A percentile compares a stretch with the other conserved stretches of the same genome.
These are phyloP conservation scores for Oncorhynchus clarkii DNA, from an alignment of 2,113 vertebrate species.

Conservation along the genomic window DNA sequence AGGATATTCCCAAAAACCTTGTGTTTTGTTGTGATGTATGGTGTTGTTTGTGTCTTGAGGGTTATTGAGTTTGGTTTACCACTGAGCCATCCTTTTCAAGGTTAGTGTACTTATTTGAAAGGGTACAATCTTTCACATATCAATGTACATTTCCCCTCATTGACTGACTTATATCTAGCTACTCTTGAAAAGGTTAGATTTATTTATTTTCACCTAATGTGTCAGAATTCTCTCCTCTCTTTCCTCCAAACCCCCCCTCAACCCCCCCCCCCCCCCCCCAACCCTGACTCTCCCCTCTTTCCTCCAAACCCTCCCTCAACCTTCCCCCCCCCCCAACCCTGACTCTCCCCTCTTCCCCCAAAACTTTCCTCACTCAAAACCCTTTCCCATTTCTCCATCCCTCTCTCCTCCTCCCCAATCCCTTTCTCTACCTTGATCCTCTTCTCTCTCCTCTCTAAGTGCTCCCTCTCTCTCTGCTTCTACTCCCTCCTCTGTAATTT, in stretches of 20 bases:
- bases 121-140: no score
- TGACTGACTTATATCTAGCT: no score
- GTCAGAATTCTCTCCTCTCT: background rate
- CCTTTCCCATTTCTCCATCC: constrained; percentile 36
- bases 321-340: constrained; percentile 19
- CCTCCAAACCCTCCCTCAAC: background rate
- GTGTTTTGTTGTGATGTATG: background rate
- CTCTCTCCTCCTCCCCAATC: background rate
- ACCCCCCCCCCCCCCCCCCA: constrained; percentile 31
- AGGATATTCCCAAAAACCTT: background rate
- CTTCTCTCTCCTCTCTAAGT: background rate
- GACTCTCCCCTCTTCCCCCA: background rate
- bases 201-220: no score
- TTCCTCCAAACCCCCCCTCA: background rate
- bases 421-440: background rate
- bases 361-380: constrained; percentile 16
- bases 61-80: no score
- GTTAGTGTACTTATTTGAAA: no score
- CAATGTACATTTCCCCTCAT: no score
- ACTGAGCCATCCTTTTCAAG: no score
- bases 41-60: no score
- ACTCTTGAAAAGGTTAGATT: no score
- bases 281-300: background rate
- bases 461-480: constrained; percentile 27
- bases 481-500: constrained; percentile 44